phyloP scores from a whole-genome alignment of 1,140 invertebrate species.

The Anastrepha ludens region DNA sequence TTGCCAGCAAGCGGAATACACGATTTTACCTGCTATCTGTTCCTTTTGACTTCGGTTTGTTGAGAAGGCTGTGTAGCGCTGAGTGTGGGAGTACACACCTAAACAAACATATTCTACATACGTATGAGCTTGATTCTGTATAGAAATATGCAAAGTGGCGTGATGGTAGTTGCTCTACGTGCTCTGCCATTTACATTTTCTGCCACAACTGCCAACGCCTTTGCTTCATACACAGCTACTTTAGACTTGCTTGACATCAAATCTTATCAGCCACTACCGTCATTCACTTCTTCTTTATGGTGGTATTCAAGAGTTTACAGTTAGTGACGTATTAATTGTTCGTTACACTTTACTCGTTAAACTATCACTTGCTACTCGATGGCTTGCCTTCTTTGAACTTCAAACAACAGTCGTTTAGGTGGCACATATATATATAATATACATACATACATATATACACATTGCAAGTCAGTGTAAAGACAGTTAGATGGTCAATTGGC shows the following conservation, averaged over 20 bases:
- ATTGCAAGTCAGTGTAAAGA: too few relatives aligned
- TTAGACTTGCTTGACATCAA: background rate
- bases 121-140: background rate
- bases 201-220: background rate
- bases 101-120: background rate
- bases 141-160: background rate
- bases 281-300: background rate
- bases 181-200: conserved; percentile 19
- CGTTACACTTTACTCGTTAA: background rate
- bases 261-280: conserved; percentile 7
- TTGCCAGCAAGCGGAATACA: conserved; percentile 6
- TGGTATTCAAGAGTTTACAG: background rate
- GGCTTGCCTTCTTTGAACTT: too few relatives aligned
- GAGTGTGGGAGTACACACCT: background rate
- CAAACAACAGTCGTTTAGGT: too few relatives aligned
- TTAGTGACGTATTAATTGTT: background rate
- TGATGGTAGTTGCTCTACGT: background rate
- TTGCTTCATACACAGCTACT: background rate
- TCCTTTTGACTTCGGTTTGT: background rate
- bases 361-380: too few relatives aligned
- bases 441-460: too few relatives aligned
- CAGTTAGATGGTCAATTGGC: too few relatives aligned
- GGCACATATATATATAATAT: too few relatives aligned
- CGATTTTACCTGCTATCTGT: background rate
- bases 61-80: background rate